phyloP scores from a whole-genome alignment of 2,888 invertebrate species.

The Spodoptera exigua region DNA sequence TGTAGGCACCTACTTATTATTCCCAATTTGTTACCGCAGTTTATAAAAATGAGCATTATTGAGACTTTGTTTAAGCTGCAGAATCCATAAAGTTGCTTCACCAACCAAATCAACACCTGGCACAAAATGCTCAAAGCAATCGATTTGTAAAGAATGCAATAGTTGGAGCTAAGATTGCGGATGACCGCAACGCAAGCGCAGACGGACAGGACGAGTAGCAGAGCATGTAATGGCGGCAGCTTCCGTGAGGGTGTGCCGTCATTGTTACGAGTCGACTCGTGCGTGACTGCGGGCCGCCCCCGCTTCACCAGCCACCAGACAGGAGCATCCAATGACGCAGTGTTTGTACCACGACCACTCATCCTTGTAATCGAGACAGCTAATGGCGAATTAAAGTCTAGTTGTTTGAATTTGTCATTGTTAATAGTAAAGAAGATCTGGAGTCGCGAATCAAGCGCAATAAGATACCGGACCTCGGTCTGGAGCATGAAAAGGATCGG shows the following conservation, averaged over 20 bases:
- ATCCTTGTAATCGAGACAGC: slow-evolving; percentile 16
- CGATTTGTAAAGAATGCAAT: slow-evolving; percentile 39
- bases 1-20: no score
- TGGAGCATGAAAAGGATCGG: no score
- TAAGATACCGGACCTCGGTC: no score
- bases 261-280: slow-evolving; percentile 68
- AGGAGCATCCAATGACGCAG: slow-evolving; percentile 48
- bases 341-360: slow-evolving; percentile 34
- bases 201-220: slow-evolving; percentile 64
- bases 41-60: no score
- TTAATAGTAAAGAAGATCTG: no score
- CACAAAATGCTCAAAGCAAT: slow-evolving; percentile 22
- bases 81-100: no score
- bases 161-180: slow-evolving; percentile 32
- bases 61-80: no score
- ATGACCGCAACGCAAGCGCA: slow-evolving; percentile 44
- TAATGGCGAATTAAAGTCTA: slow-evolving; percentile 9
- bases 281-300: slow-evolving; percentile 70
- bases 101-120: slow-evolving; percentile 34
- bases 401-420: no score
- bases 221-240: slow-evolving; percentile 79
- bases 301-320: slow-evolving; percentile 29
- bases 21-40: no score
- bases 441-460: no score
- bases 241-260: slow-evolving; percentile 83